Conservation (phyloP, 2,113 vertebrate genomes). For the Notarius quadriscutis region DNA sequence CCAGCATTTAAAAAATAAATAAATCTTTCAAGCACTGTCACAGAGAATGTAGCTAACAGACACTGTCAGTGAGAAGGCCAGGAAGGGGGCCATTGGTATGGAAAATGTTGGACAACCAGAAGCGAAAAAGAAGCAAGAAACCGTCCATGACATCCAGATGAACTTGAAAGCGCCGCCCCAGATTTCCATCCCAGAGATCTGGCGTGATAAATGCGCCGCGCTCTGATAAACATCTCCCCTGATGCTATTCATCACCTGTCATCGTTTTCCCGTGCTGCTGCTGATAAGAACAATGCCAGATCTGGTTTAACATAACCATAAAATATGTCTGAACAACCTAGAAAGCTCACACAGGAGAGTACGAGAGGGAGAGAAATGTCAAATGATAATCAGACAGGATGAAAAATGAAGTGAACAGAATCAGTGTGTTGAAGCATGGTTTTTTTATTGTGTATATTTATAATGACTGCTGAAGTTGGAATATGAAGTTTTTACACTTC, state of each 20-base stretch:
- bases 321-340: constrained; percentile 45
- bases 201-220: constrained; percentile 43
- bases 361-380: background rate
- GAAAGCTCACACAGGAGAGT: constrained; percentile 8
- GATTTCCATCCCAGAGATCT: constrained; percentile 49
- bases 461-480: background rate
- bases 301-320: constrained; percentile 52
- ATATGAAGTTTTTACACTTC: background rate
- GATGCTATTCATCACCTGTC: constrained; percentile 54
- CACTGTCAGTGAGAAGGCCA: background rate
- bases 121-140: background rate
- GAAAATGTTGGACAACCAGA: background rate
- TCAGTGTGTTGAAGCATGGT: background rate
- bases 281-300: constrained; percentile 55
- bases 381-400: background rate
- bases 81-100: background rate
- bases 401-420: background rate
- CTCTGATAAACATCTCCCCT: constrained; percentile 58
- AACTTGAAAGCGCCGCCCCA: constrained; percentile 53
- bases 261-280: constrained; percentile 42
- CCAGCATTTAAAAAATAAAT: background rate
- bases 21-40: background rate
- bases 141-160: constrained; percentile 32
- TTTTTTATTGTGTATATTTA: background rate
- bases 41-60: too few relatives aligned